Percentiles rank a stretch among this genome's conserved stretches.
These are phyloP conservation scores for Brachionus paranguensis DNA, from an alignment of 1,140 invertebrate genomes.

Conservation along the genomic window DNA sequence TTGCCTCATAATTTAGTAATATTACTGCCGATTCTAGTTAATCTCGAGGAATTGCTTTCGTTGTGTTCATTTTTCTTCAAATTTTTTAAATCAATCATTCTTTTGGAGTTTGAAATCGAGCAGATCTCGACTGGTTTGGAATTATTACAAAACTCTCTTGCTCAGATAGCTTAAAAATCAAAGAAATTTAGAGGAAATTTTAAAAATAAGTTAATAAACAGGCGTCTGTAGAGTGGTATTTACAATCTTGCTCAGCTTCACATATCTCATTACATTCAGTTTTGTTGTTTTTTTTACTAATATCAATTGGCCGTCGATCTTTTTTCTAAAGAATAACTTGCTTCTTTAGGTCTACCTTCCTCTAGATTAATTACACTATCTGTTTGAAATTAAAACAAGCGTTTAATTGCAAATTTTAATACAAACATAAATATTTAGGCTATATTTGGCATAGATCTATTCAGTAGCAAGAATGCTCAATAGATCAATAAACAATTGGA, in stretches of 20 bases:
- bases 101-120: not conserved
- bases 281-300: not conserved
- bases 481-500: not conserved
- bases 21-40: not conserved
- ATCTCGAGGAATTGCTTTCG: not conserved
- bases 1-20: not conserved
- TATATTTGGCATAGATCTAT: slow-evolving; percentile 1
- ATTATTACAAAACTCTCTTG: not conserved
- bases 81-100: not conserved
- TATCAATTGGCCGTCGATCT: slow-evolving; percentile 1
- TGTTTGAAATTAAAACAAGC: slow-evolving; percentile 23
- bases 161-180: not conserved
- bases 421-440: not conserved
- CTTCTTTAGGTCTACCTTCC: not conserved
- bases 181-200: not conserved
- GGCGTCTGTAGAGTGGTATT: not conserved
- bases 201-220: not conserved
- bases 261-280: not conserved
- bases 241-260: not conserved
- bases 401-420: not conserved
- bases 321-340: not conserved
- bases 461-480: not conserved
- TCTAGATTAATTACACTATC: not conserved
- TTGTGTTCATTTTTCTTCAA: not conserved
- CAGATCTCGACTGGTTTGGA: not conserved